Conservation (phyloP, 2,888 invertebrate genomes). For the Lasioglossum zephyrum region DNA sequence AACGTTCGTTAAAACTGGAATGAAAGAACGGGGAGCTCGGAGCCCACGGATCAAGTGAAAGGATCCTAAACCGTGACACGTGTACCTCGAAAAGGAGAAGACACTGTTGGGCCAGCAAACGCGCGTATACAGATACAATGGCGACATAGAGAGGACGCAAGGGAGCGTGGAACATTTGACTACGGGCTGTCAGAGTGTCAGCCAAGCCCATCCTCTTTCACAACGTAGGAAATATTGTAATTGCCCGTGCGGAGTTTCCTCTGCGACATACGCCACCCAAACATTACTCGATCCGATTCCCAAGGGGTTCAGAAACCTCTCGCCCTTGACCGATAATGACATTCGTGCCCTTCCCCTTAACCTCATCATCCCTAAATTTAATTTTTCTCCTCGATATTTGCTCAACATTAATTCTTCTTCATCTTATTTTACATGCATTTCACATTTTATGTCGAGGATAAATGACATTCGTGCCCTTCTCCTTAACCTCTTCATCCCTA, state of each 20-base stretch:
- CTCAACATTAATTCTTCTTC: background rate
- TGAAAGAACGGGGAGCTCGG: background rate
- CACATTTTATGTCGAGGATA: too few species aligned
- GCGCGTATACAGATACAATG: constrained; percentile 61
- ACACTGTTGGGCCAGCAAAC: constrained; percentile 60
- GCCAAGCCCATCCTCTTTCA: constrained; percentile 83
- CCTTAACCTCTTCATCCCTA: background rate
- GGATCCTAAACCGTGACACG: constrained; percentile 55
- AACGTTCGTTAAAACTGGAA: background rate
- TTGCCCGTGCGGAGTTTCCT: constrained; percentile 74
- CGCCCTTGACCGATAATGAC: constrained; percentile 61
- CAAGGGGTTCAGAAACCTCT: constrained; percentile 70
- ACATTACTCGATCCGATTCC: constrained; percentile 72
- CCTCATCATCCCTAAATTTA: background rate
- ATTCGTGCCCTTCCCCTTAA: background rate
- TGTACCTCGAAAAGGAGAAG: constrained; percentile 54
- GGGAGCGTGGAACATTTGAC: constrained; percentile 83
- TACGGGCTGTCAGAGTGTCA: constrained; percentile 81
- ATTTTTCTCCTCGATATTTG: background rate
- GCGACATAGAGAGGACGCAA: constrained; percentile 70
- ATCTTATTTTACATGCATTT: background rate
- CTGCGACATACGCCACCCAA: constrained; percentile 68
- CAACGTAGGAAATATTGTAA: constrained; percentile 82
- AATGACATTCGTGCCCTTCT: background rate
- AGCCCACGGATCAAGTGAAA: constrained; percentile 53